Evolutionary conservation across 1,140 invertebrate genomes (phyloP).

Genomic region (Heliconius nattereri): DNA sequence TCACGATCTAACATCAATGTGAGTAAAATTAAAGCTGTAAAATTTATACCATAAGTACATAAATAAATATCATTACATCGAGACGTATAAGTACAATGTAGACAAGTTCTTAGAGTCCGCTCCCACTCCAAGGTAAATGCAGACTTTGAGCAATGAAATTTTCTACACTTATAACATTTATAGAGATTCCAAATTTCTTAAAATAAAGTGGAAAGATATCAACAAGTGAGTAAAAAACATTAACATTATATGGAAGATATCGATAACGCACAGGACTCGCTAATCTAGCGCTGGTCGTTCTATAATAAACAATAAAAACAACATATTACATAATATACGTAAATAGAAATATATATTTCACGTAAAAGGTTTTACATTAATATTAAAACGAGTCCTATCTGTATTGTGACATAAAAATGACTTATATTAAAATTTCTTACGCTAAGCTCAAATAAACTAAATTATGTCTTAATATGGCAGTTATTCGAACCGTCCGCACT

Average conservation of each 20-base stretch:
- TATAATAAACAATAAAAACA: conserved; percentile 56
- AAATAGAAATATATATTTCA: conserved; percentile 44
- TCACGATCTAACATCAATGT: conserved; percentile 79
- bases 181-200: conserved; percentile 65
- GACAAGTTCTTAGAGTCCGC: conserved; percentile 63
- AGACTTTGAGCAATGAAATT: conserved; percentile 77
- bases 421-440: conserved; percentile 66
- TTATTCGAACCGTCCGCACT: conserved; percentile 77
- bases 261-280: conserved; percentile 47
- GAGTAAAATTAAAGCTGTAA: conserved; percentile 81
- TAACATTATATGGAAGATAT: conserved; percentile 59
- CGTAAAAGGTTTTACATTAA: conserved; percentile 68
- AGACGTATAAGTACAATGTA: conserved; percentile 70
- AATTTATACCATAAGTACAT: conserved; percentile 78
- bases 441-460: conserved; percentile 77
- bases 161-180: conserved; percentile 61
- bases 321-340: conserved; percentile 58
- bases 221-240: conserved; percentile 71
- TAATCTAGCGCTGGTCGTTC: conserved; percentile 48
- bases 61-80: conserved; percentile 77
- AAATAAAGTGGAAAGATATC: conserved; percentile 68
- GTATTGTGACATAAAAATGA: conserved; percentile 64
- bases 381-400: conserved; percentile 32
- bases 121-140: conserved; percentile 56
- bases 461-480: conserved; percentile 81